These are phyloP conservation scores for Drosophila bocqueti DNA, from an alignment of 1,140 invertebrate species.

Conservation along the genomic window DNA sequence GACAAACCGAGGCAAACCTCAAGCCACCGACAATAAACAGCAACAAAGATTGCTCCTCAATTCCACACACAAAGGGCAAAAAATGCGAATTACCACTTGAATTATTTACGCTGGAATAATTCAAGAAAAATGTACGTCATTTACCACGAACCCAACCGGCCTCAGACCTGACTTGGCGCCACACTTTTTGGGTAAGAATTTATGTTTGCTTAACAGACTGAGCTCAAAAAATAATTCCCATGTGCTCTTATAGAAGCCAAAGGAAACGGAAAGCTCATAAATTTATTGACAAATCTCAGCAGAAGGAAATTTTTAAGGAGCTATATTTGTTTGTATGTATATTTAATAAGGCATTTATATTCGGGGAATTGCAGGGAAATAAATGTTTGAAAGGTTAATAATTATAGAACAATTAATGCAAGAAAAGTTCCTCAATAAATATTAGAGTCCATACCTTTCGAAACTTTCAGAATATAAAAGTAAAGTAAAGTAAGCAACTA, in stretches of 20 bases:
- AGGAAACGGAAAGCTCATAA: background rate
- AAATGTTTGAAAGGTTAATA: too few relatives aligned
- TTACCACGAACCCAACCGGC: conserved; percentile 36
- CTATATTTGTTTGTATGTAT: background rate
- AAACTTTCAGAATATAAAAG: background rate
- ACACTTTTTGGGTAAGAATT: conserved; percentile 26
- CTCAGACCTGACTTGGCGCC: conserved; percentile 34
- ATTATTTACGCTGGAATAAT: conserved; percentile 69
- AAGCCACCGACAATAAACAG: conserved; percentile 46
- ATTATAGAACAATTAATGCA: background rate
- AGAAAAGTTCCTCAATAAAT: background rate
- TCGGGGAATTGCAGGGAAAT: too few relatives aligned
- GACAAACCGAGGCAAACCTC: conserved; percentile 47
- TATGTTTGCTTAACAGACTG: conserved; percentile 24
- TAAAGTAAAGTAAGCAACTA: background rate
- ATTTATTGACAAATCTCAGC: conserved; percentile 17
- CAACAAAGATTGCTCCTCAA: conserved; percentile 42
- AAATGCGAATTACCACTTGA: conserved; percentile 59
- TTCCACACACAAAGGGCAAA: conserved; percentile 27
- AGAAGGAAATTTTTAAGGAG: background rate
- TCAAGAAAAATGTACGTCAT: conserved; percentile 53
- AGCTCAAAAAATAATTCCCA: conserved; percentile 20
- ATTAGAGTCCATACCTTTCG: background rate
- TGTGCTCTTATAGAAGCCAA: background rate
- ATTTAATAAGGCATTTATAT: background rate